phyloP scores from a whole-genome alignment of 2,888 invertebrate species.

The Ichneumoninae sp. region DNA sequence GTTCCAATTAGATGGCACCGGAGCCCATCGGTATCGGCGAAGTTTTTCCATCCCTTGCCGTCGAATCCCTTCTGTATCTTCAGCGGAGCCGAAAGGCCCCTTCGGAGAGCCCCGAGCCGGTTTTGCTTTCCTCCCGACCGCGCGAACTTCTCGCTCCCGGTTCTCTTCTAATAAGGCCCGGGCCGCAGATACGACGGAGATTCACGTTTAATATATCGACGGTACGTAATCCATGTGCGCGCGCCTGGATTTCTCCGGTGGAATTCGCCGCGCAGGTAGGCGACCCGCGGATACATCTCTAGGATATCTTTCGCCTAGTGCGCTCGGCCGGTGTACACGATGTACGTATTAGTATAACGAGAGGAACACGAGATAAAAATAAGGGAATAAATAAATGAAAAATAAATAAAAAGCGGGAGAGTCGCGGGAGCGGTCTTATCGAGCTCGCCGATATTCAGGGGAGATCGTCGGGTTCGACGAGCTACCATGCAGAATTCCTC shows the following conservation, averaged over 20 bases:
- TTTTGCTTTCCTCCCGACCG: constrained; percentile 38
- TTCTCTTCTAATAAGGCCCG: constrained; percentile 63
- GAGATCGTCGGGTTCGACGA: constrained; percentile 52
- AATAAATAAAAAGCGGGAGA: constrained; percentile 9
- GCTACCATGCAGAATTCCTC: constrained; percentile 38
- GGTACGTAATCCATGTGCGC: constrained; percentile 35
- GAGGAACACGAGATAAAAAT: constrained; percentile 36
- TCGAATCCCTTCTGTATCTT: constrained; percentile 54
- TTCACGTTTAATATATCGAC: constrained; percentile 65
- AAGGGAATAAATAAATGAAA: not conserved
- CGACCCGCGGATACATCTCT: constrained; percentile 58
- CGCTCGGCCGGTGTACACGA: not conserved
- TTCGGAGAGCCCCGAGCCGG: constrained; percentile 24
- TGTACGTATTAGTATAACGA: constrained; percentile 56
- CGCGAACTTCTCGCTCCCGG: constrained; percentile 46
- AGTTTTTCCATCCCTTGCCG: constrained; percentile 57
- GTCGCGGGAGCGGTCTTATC: constrained; percentile 42
- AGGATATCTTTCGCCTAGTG: constrained; percentile 50
- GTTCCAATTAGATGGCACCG: constrained; percentile 81
- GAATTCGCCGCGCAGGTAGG: constrained; percentile 53
- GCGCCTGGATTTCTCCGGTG: constrained; percentile 61
- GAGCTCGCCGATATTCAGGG: constrained; percentile 55
- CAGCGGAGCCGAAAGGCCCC: constrained; percentile 27
- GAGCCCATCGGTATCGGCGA: constrained; percentile 16
- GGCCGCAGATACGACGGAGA: constrained; percentile 56